Conservation (phyloP, 2,113 vertebrate species). For the Lophochroa leadbeateri region DNA sequence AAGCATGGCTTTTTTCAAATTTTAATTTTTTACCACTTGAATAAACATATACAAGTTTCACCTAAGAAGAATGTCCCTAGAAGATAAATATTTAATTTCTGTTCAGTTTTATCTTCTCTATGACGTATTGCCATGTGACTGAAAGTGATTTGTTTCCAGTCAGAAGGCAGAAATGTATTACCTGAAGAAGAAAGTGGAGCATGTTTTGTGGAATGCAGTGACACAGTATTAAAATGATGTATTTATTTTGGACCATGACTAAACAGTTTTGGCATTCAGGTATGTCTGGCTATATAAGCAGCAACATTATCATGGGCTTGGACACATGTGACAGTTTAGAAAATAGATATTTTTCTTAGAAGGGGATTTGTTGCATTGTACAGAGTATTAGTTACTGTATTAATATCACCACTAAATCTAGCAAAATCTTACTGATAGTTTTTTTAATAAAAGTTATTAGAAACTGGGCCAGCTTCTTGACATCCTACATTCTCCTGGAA, state of each 20-base stretch:
- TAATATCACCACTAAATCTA: not conserved
- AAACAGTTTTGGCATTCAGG: not conserved
- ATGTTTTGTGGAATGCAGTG: not conserved
- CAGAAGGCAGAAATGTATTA: constrained; percentile 1
- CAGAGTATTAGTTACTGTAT: not conserved
- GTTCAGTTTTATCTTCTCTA: not conserved
- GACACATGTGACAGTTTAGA: not conserved
- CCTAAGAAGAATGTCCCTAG: not conserved
- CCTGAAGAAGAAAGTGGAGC: not conserved
- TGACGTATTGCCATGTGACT: not conserved
- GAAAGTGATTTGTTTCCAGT: not conserved
- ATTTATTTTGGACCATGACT: not conserved
- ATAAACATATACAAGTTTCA: not conserved
- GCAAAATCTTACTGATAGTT: not conserved
- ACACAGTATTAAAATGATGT: not conserved
- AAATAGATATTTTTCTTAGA: constrained; percentile 7
- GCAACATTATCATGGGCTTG: not conserved
- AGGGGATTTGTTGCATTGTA: not conserved
- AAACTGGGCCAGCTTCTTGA: not conserved
- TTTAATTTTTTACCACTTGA: not conserved
- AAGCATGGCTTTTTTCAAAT: not conserved
- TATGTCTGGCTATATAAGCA: not conserved
- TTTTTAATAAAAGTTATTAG: not conserved
- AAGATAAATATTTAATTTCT: not conserved
- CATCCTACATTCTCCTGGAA: not conserved